Base-by-base conservation (phyloP, 1,140 invertebrate genomes). In the Sipha flava region DNA sequence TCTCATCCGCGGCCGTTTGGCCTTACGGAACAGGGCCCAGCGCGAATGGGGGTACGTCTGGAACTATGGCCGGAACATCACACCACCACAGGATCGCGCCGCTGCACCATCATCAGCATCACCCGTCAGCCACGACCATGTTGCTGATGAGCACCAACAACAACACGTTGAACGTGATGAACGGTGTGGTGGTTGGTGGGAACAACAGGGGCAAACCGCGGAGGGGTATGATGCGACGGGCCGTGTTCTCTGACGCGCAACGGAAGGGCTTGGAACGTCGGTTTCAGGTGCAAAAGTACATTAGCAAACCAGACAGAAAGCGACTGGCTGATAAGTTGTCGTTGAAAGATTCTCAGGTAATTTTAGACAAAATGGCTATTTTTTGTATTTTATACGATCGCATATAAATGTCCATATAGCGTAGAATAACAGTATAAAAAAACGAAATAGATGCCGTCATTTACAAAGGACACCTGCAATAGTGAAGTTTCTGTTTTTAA, bases 251-350 rank as follows among this genome's bases (percentile, higher is more conserved):
- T 64, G 96, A 98, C 85, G 90, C 95, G 0, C 97, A 99, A 84
- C 87, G 97, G 64, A 95, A 97, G 82, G 97, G 97, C 0, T 87
- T 99, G 66, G 97, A 99, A 86, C 94, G 96, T 82, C 86, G 96
- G 82, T 99, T 98, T 86, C 95, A 96, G 85, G 89, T 96, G 18
- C 96, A 99, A 86, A 98, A 98, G 86, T 99, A 99, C 86, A 98
- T 99, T 84, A 97, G 95, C 80, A 99, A 99, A 85, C 96, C 96
- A 0, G 96, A 99, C 86, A 90, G 97, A 84, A 95, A 98, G 87
- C 97, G 98, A 85, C 87, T 99, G 29, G 97, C 97, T 0, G 96
- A 97, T 85, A 96, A 97, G 86, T 88, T 99, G 43, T 96, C 96
- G 34, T 88, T 99, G 0, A 98, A 97, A 84, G 97, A 99, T 84